Percentiles rank a stretch among this genome's conserved stretches.
Evolutionary conservation across 2,797 vertebrate genomes (phyloP).

Genomic region (Pyrrhura leucotis): DNA sequence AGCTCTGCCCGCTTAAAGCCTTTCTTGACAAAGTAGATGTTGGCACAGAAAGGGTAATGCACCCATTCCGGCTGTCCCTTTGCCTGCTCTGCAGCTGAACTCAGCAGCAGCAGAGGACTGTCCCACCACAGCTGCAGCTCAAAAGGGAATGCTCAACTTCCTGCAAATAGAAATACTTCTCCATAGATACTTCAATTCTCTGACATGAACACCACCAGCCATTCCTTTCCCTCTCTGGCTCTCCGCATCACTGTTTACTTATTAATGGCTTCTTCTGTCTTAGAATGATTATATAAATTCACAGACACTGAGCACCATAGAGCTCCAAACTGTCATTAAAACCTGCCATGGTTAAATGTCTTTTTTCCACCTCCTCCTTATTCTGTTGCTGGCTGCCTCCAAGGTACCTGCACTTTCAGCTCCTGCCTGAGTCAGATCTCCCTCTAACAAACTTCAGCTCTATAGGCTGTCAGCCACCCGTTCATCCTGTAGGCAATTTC

Average conservation of each 20-base stretch:
- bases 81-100: not conserved
- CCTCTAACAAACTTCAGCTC: not conserved
- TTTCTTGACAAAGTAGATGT: not conserved
- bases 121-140: not conserved
- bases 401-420: not conserved
- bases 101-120: rapidly evolving
- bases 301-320: not conserved
- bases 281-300: slow-evolving; percentile 48
- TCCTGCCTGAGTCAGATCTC: not conserved
- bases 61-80: not conserved
- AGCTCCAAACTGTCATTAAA: not conserved
- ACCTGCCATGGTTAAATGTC: rapidly evolving
- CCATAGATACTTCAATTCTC: not conserved
- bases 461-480: not conserved
- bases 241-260: slow-evolving; percentile 39
- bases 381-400: not conserved
- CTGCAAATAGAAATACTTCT: not conserved
- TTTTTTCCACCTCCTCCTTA: not conserved
- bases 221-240: slow-evolving; percentile 23
- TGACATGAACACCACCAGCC: not conserved
- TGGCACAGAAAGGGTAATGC: not conserved
- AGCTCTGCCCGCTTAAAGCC: not conserved
- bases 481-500: not conserved
- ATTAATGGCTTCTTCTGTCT: slow-evolving; percentile 58
- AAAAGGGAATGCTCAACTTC: not conserved